Base-by-base conservation (phyloP, 2,888 invertebrate species). In the Acanthococcus lagerstroemiae region DNA sequence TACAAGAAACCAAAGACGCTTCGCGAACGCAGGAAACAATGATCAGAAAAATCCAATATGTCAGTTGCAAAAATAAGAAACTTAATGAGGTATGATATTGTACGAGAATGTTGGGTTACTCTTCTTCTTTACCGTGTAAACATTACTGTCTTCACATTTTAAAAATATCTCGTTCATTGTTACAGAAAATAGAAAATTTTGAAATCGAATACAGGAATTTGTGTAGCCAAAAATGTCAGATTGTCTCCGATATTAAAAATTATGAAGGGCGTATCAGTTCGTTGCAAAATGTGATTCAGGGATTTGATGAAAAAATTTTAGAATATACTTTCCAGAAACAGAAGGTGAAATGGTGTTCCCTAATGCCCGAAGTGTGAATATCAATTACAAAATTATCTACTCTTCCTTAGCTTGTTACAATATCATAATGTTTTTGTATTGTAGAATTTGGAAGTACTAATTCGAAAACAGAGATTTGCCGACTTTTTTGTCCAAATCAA, bases 391-490 rank as follows among this genome's bases (percentile, higher is more conserved):
- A 44, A 12, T 67, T 56, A 30, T 56, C 22, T n/a, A 56, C 21
- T 46, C 37, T 48, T 26, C 27, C 5, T 4, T 48, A 67, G 27
- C 69, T 71, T 68, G 4, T 67, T 48, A 5, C n/a, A 30, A 17
- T 17, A 46, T 46, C 25, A 44, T 30, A 15, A 24, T 52, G 27
- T 55, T 66, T 56, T 67, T 57, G 54, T 44, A 67, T 72, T 72
- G 26, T 72, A 82, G 81, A 82, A 82, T 71, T 76, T 83, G 67
- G 81, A 83, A 72, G 73, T 79, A 66, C 72, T 89, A 21, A 81
- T 88, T 1, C 81, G 85, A 55, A 82, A 83, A 71, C 90, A 90
- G 74, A 82, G 84, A 27, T 83, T 85, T 69, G 82, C 84, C 27
- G 82, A 79, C 69, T 80, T 85, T 71, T 80, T 85, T 65, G 74